phyloP scores from a whole-genome alignment of 2,888 invertebrate species.

The Sycophila texana region DNA sequence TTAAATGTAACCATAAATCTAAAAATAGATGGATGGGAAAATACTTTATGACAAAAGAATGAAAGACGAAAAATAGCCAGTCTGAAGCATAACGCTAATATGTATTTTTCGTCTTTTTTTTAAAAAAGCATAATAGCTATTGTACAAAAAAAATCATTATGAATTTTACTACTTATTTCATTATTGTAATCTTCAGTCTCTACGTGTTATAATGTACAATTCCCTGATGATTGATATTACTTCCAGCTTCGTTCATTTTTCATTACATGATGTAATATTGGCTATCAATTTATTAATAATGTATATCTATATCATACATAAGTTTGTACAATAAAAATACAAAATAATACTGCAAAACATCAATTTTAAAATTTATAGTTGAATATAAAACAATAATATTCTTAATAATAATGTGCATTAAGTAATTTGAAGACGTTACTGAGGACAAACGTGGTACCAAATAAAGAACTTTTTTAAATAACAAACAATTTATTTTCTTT shows the following conservation, averaged over 20 bases:
- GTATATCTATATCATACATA: slow-evolving; percentile 43
- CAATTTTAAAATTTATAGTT: slow-evolving; percentile 30
- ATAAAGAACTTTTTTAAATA: slow-evolving; percentile 58
- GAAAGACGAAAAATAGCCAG: slow-evolving; percentile 49
- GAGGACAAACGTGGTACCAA: slow-evolving; percentile 48
- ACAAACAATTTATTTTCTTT: slow-evolving; percentile 63
- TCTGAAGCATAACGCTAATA: slow-evolving; percentile 32
- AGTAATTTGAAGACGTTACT: slow-evolving; percentile 43
- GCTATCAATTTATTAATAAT: slow-evolving; percentile 45
- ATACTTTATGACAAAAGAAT: slow-evolving; percentile 43
- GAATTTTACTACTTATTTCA: slow-evolving; percentile 55
- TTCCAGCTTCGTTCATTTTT: slow-evolving; percentile 50
- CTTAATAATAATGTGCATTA: slow-evolving; percentile 41
- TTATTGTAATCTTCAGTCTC: slow-evolving; percentile 58
- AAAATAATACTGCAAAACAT: slow-evolving; percentile 51
- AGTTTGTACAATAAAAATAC: slow-evolving; percentile 41
- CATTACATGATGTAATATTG: slow-evolving; percentile 31
- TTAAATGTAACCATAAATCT: slow-evolving; percentile 28
- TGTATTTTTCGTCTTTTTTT: slow-evolving; percentile 50
- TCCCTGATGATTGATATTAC: slow-evolving; percentile 56
- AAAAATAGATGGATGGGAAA: slow-evolving; percentile 45
- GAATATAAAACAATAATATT: slow-evolving; percentile 32
- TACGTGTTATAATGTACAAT: slow-evolving; percentile 56
- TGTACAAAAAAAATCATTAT: slow-evolving; percentile 54
- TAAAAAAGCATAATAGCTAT: slow-evolving; percentile 48